Percentiles rank a stretch among this genome's conserved stretches.
Evolutionary conservation across 2,113 vertebrate genomes (phyloP).

Genomic region (Hydropotes inermis): DNA sequence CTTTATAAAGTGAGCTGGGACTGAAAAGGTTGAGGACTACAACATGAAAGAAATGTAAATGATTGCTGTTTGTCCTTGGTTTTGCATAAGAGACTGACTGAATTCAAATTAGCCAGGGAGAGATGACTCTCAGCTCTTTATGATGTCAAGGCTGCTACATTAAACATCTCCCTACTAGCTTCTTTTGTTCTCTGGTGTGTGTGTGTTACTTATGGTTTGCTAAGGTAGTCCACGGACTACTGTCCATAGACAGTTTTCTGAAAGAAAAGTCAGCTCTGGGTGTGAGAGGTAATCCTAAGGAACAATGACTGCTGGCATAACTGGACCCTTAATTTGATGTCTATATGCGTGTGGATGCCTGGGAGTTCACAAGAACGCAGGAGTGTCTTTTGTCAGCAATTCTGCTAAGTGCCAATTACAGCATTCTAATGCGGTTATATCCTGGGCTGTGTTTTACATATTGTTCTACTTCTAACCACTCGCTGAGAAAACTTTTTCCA

Average conservation of each 20-base stretch:
- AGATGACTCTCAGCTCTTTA: background rate
- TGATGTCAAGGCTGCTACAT: background rate
- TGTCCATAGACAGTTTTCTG: background rate
- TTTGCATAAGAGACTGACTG: background rate
- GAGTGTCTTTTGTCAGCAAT: background rate
- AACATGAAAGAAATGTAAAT: background rate
- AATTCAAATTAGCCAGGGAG: background rate
- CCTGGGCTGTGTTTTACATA: background rate
- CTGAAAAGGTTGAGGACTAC: background rate
- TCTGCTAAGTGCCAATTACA: background rate
- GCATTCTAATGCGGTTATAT: background rate
- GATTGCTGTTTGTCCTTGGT: background rate
- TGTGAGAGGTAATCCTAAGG: background rate
- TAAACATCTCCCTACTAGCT: background rate
- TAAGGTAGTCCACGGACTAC: background rate
- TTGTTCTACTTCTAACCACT: constrained; percentile 26
- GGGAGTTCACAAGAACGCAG: background rate
- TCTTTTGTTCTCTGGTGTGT: background rate
- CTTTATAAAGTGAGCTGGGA: background rate
- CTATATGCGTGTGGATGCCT: background rate
- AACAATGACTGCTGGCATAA: background rate
- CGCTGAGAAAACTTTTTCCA: background rate
- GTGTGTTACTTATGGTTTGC: background rate
- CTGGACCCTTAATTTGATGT: background rate
- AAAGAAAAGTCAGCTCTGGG: background rate